phyloP scores from a whole-genome alignment of 1,140 invertebrate genomes.

The Drosophila tropicalis region DNA sequence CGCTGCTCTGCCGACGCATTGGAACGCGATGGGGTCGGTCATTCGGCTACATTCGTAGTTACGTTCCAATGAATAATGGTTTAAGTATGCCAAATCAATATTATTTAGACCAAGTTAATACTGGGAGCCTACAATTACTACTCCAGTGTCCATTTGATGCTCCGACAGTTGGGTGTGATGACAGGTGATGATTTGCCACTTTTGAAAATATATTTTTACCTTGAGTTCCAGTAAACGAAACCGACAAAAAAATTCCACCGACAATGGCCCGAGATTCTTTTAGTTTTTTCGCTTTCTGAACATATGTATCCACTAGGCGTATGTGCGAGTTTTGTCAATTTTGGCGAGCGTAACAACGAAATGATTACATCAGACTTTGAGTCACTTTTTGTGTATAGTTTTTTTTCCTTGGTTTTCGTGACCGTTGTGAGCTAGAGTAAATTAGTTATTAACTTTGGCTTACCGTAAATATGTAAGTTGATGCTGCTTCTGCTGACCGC shows the following conservation, averaged over 20 bases:
- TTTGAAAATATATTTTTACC: slow-evolving; percentile 47
- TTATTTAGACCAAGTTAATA: slow-evolving; percentile 25
- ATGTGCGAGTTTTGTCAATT: slow-evolving; percentile 32
- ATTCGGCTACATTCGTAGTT: slow-evolving; percentile 20
- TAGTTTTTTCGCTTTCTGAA: not conserved
- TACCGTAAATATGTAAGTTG: slow-evolving; percentile 44
- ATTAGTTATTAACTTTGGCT: slow-evolving; percentile 62
- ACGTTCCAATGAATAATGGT: slow-evolving; percentile 22
- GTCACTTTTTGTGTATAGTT: slow-evolving; percentile 60
- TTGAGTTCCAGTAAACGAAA: slow-evolving; percentile 48
- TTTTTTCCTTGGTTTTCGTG: slow-evolving; percentile 18
- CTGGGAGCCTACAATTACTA: not conserved
- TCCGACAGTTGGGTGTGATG: not conserved
- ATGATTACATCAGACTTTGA: slow-evolving; percentile 81
- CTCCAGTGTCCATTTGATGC: not conserved
- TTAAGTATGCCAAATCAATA: slow-evolving; percentile 65
- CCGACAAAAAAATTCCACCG: slow-evolving; percentile 34
- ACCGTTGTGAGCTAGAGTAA: slow-evolving; percentile 39
- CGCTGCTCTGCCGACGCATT: slow-evolving; percentile 31
- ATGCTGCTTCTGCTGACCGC: slow-evolving; percentile 13
- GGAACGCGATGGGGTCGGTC: slow-evolving; percentile 41
- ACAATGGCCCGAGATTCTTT: slow-evolving; percentile 6
- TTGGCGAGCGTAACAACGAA: slow-evolving; percentile 62
- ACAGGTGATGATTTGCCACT: not conserved
- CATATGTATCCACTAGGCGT: slow-evolving; percentile 3